Evolutionary conservation across 2,888 invertebrate species (phyloP), one percentile per base, ranked within the genome.

Genomic region (Scrobipalpa atriplicella): DNA sequence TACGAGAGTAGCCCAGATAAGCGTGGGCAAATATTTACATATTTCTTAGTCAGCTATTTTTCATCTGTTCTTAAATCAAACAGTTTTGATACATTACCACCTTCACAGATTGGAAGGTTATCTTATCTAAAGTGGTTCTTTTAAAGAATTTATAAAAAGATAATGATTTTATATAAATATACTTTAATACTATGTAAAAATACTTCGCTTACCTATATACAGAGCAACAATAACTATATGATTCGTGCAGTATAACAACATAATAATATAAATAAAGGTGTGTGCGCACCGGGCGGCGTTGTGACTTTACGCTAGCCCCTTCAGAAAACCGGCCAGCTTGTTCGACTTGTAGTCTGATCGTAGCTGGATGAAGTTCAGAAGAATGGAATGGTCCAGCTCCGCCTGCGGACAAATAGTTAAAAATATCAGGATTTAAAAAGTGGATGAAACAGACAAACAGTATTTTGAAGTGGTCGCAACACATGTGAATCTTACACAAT

Each of bases 341-440:
- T 98, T 97, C 62, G 95, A 96, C 86, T 98, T 98, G 92, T 97
- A 99, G 90, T 99, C 99, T 5, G 97, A 96, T 68, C 99, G 94
- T 38, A 99, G 94, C 86, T 99, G 98, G 75, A 99, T 97, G 87
- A 99, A 99, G 89, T 96, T 98, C 74, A 96, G 94, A 41, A 99
- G 94, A 71, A 99, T 96, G 0, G 97, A 95, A 74, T 96, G 96
- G 83, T 99, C 99, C 83, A 99, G 88, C 80, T 96, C 96, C 78
- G 96, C 96, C 98, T 99, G 54, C 3, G 29, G 21, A 56, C 54
- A 56, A 56, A 5, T 47, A 47, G 7, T n/a, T 47, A 6, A 21
- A 13, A 21, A n/a, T n/a, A n/a, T n/a, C n/a, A n/a, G n/a, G n/a
- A 29, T 29, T 29, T 29, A 29, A 29, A 3, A 29, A 29, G 2